Conservation (phyloP, 2,113 vertebrate genomes). For the Nettapus auritus region DNA sequence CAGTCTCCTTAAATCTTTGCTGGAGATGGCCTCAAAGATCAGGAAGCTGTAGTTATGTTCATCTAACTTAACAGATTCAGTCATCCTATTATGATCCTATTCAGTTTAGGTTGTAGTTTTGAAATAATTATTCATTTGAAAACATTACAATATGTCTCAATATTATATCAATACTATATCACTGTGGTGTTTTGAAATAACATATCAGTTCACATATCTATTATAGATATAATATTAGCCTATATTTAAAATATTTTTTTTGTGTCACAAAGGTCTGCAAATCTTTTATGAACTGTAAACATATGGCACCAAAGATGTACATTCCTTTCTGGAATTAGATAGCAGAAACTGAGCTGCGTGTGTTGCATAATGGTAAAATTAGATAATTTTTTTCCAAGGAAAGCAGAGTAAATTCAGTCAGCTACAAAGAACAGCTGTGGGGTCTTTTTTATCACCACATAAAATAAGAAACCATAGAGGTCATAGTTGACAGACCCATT, state of each 20-base stretch:
- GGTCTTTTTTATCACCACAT: slow-evolving; percentile 19
- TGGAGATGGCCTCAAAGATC: neutral
- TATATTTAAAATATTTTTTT: neutral
- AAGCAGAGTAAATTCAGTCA: neutral
- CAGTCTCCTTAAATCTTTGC: neutral
- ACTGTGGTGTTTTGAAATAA: neutral
- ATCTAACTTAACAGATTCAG: neutral
- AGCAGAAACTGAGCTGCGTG: neutral
- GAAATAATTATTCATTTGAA: slow-evolving; percentile 24
- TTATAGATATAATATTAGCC: neutral
- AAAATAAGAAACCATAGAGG: slow-evolving; percentile 35
- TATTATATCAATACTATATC: neutral
- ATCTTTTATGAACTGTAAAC: neutral
- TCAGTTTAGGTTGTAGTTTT: slow-evolving; percentile 7
- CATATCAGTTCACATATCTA: neutral
- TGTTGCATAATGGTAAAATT: neutral
- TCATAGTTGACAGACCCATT: slow-evolving; percentile 3
- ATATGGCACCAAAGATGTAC: neutral
- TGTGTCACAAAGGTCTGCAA: neutral
- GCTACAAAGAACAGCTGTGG: neutral
- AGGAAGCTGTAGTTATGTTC: neutral
- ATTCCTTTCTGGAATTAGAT: neutral
- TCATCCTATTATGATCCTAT: neutral
- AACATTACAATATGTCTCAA: neutral
- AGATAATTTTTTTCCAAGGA: neutral